Evolutionary conservation across 2,888 invertebrate genomes (phyloP).

Genomic region (Nesidiocoris tenuis): DNA sequence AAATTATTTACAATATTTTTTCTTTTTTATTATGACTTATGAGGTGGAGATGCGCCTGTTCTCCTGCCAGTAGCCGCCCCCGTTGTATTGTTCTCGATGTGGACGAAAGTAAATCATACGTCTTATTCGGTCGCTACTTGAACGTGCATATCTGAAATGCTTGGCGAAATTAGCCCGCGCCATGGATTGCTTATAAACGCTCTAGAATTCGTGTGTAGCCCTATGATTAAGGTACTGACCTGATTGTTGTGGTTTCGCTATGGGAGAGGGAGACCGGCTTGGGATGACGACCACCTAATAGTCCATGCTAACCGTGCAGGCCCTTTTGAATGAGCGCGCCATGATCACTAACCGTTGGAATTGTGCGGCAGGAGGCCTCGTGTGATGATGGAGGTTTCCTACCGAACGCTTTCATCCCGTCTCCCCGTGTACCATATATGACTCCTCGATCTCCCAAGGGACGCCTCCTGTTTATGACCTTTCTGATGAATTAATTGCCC

Average conservation of each 20-base stretch:
- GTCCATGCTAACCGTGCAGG: background rate
- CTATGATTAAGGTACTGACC: background rate
- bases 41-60: too few species aligned
- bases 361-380: background rate
- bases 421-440: background rate
- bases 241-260: background rate
- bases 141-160: background rate
- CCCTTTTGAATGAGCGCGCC: background rate
- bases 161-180: background rate
- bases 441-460: background rate
- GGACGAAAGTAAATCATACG: background rate
- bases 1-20: too few species aligned
- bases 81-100: too few species aligned
- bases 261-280: background rate
- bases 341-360: background rate
- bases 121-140: background rate
- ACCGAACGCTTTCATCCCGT: constrained; percentile 10
- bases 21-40: too few species aligned
- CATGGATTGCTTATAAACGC: background rate
- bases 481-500: constrained; percentile 39
- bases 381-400: background rate
- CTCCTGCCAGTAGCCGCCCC: too few species aligned
- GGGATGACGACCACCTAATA: background rate
- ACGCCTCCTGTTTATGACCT: constrained; percentile 37
- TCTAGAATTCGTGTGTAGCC: background rate